Evolutionary conservation across 1,140 invertebrate species (phyloP), one percentile per base, ranked within the genome.

Genomic region (Babylonia areolata): DNA sequence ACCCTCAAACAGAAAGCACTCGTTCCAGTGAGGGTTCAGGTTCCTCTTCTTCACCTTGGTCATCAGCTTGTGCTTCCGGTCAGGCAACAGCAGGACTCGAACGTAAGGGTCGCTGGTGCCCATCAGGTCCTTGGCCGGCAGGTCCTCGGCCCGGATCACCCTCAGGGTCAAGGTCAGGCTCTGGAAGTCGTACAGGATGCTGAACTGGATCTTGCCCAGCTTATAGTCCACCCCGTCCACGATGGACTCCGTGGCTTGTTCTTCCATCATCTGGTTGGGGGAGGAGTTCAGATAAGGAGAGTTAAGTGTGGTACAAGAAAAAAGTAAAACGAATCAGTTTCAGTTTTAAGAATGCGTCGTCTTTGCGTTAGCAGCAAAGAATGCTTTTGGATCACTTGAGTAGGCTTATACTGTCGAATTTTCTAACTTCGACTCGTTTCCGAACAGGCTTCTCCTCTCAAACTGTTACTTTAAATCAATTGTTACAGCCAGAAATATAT

Each of bases 1-100:
- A 97, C 97, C 98, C 96, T 99, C 98, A 95, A 99, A 99, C 91
- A 98, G 98, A 94, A 99, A 98, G 37, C 98, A 99, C 95, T 99
- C 98, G 94, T 99, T 99, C 98, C 98, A 99, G 89, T 97, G 95
- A 0, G 98, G 98, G 95, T 99, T 99, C 20, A 99, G 95, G 23
- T 98, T 99, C 90, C 98, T 96, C 90, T 98, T 95, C 94, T 99
- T 99, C 91, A 99, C 98, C 95, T 99, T 99, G 0, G 98, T 99
- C 94, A 99, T 97, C 82, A 99, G 92, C 98, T 98, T 95, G 98
- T 99, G 92, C 93, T 99, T 99, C 95, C 99, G 99, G 94, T 99
- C 98, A 2, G 98, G 98, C 15, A 99, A 95, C 11, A 99, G 95
- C 23, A 98, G 98, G 0, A 99, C 98, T 87, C 94, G 93, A 71